phyloP scores from a whole-genome alignment of 2,888 invertebrate species.

The Lasioglossum marginatum region DNA sequence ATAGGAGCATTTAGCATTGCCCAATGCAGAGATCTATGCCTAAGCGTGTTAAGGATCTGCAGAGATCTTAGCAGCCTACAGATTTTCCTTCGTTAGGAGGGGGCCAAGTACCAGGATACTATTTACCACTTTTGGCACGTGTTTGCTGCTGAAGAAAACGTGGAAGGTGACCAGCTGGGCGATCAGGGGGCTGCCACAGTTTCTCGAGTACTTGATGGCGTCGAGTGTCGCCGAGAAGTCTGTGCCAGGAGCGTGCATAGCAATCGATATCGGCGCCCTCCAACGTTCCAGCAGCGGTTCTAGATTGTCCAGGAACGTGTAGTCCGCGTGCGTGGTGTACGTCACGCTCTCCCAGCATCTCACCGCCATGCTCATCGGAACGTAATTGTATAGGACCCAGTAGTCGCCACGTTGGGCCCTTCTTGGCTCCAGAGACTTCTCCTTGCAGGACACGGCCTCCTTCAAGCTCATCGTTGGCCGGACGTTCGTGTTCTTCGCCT shows the following conservation, averaged over 20 bases:
- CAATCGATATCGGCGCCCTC: slow-evolving; percentile 94
- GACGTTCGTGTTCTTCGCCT: slow-evolving; percentile 59
- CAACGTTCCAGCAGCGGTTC: slow-evolving; percentile 93
- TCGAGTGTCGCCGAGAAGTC: slow-evolving; percentile 92
- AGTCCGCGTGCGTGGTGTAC: slow-evolving; percentile 96
- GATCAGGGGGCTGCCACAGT: slow-evolving; percentile 90
- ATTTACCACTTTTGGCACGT: slow-evolving; percentile 90
- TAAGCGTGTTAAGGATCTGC: neutral
- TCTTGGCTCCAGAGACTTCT: slow-evolving; percentile 87
- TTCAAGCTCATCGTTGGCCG: slow-evolving; percentile 81
- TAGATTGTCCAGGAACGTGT: slow-evolving; percentile 95
- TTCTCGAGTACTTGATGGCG: slow-evolving; percentile 92
- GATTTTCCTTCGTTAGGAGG: neutral
- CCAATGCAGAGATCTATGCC: neutral
- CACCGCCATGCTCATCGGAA: slow-evolving; percentile 88
- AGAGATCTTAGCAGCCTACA: neutral
- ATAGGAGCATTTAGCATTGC: neutral
- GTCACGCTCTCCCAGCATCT: slow-evolving; percentile 94
- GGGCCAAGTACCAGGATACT: neutral
- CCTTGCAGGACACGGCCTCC: slow-evolving; percentile 87
- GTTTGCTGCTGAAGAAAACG: slow-evolving; percentile 94
- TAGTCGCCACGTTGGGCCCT: slow-evolving; percentile 92
- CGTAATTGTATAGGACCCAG: slow-evolving; percentile 95
- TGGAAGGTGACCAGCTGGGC: slow-evolving; percentile 94
- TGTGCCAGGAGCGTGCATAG: slow-evolving; percentile 94